phyloP scores from a whole-genome alignment of 1,140 invertebrate species.

The Drosophila azteca region DNA sequence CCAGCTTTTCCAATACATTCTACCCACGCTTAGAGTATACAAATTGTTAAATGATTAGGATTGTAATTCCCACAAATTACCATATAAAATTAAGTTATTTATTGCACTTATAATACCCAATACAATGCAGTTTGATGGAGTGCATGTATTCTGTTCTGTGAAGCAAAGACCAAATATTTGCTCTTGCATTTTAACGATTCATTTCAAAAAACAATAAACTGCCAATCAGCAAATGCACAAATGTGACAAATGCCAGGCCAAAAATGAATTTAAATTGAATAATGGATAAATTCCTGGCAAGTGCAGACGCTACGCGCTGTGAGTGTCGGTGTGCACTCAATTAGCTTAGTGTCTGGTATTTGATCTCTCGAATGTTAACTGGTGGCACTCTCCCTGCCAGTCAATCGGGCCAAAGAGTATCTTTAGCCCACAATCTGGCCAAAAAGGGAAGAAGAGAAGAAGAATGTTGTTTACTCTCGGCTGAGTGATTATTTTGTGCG shows the following conservation, averaged over 20 bases:
- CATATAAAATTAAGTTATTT: no score
- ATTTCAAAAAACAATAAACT: background rate
- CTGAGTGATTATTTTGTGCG: slow-evolving; percentile 18
- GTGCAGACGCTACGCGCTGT: background rate
- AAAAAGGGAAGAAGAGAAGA: background rate
- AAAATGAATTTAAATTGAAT: slow-evolving; percentile 1
- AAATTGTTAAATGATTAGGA: no score
- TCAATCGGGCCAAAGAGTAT: no score
- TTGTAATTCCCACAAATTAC: no score
- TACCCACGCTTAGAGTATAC: no score
- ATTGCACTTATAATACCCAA: no score
- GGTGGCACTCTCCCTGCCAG: no score
- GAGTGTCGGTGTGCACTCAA: slow-evolving; percentile 5
- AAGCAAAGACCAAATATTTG: slow-evolving; percentile 14
- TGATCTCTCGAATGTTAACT: background rate
- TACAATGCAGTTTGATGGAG: no score
- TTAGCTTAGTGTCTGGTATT: slow-evolving; percentile 14
- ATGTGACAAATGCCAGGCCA: background rate
- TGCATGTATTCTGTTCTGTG: background rate
- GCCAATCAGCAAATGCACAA: background rate
- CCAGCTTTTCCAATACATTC: no score
- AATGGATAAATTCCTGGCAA: background rate
- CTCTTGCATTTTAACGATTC: background rate
- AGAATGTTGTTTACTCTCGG: slow-evolving; percentile 29
- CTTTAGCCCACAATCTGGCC: no score